Evolutionary conservation across 2,113 vertebrate genomes (phyloP).

Genomic region (Alces alces): DNA sequence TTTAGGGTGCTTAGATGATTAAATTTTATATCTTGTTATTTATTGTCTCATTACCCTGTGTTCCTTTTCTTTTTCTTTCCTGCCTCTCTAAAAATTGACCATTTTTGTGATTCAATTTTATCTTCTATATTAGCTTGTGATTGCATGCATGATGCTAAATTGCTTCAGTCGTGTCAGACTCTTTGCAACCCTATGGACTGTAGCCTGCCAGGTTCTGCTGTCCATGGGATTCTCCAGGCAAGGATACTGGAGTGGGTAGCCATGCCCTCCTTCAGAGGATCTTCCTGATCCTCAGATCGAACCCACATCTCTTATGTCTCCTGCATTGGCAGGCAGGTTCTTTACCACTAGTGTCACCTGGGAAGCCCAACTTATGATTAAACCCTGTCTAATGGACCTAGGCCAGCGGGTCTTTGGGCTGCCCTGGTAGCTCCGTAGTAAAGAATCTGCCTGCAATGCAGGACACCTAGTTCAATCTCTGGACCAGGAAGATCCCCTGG

Average conservation of each 20-base stretch:
- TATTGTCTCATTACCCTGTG: neutral
- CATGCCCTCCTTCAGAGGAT: neutral
- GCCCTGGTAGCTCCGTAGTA: neutral
- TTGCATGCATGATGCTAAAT: neutral
- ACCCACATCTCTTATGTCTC: neutral
- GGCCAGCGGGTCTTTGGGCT: neutral
- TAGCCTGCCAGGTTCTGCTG: neutral
- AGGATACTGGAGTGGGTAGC: neutral
- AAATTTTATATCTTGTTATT: neutral
- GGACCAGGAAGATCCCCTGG: neutral
- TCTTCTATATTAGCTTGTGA: neutral
- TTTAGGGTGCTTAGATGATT: neutral
- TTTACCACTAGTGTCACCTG: neutral
- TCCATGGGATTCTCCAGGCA: neutral
- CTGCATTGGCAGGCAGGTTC: neutral
- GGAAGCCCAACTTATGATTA: neutral
- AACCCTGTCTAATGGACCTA: neutral
- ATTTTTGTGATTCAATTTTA: neutral
- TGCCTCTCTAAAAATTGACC: neutral
- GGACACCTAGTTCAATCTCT: neutral
- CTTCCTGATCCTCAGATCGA: neutral
- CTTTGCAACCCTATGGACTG: neutral
- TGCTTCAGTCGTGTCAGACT: neutral
- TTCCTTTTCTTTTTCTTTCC: neutral
- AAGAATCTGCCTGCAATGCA: neutral